Evolutionary conservation across 2,888 invertebrate genomes (phyloP).

Genomic region (Campoplex capitator): DNA sequence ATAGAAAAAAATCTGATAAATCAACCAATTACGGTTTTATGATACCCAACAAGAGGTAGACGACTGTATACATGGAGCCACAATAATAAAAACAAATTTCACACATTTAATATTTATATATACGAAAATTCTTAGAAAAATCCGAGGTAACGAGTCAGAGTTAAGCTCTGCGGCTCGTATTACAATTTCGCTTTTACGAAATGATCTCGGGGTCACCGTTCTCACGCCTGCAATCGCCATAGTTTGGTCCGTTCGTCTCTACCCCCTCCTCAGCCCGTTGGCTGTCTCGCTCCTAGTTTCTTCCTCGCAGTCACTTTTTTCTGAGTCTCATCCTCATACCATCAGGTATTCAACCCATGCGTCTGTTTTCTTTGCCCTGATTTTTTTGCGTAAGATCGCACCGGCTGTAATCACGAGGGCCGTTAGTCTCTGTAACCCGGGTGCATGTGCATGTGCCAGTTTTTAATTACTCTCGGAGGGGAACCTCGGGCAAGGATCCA

Average conservation of each 20-base stretch:
- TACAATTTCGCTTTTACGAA: conserved; percentile 64
- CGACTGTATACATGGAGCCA: not conserved
- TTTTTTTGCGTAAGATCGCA: conserved; percentile 58
- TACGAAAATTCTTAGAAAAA: conserved; percentile 59
- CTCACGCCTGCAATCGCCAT: conserved; percentile 69
- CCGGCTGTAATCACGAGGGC: conserved; percentile 39
- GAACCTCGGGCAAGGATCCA: conserved; percentile 63
- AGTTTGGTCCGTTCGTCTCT: conserved; percentile 46
- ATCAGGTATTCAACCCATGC: conserved; percentile 48
- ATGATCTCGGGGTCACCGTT: conserved; percentile 65
- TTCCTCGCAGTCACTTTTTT: conserved; percentile 32
- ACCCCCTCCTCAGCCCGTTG: conserved; percentile 16
- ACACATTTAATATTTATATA: conserved; percentile 10
- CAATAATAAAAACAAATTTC: conserved; percentile 16
- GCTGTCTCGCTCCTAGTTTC: conserved; percentile 21
- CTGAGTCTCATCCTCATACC: conserved; percentile 30
- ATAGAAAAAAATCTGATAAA: conserved; percentile 1
- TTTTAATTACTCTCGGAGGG: conserved; percentile 77
- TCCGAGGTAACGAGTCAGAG: conserved; percentile 65
- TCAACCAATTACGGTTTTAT: not conserved
- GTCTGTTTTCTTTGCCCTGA: conserved; percentile 37
- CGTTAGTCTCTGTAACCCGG: conserved; percentile 60
- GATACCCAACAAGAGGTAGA: not conserved
- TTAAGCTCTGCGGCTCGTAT: conserved; percentile 60
- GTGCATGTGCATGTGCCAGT: conserved; percentile 71